Base-by-base conservation (phyloP, 1,140 invertebrate species). In the Bombyx mandarina region DNA sequence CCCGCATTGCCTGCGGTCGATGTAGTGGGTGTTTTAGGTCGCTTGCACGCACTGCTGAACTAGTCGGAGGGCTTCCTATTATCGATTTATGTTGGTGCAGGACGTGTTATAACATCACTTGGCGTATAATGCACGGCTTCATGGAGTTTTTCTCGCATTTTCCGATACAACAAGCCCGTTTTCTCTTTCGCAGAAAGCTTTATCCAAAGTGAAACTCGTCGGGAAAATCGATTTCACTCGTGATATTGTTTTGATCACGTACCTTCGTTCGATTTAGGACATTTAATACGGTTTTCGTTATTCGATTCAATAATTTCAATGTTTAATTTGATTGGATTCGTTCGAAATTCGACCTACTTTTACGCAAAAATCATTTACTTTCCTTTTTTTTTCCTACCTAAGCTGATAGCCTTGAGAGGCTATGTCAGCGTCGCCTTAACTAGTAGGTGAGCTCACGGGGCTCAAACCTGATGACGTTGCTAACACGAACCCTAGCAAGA, bases 41-140 rank as follows among this genome's bases (percentile, higher is more conserved):
- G 83, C 71, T 75, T 75, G 80, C 80, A 85, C 82, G 83, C 83
- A 86, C 83, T 81, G 80, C 77, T 85, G 82, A 86, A 83, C 82
- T 85, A 85, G 73, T 85, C 80, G 80, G 79, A 84, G 81, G 80
- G 80, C 75, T 85, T 84, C 81, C 83, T 84, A 83, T 79, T 83
- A 86, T 86, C 83, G 82, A 85, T 83, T 84, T 78, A 83, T 81
- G 78, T 75, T 83, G 73, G 69, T 76, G 67, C 69, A 73, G 73
- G 70, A 75, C 69, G 72, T 56, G 64, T 74, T 68, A 71, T 57
- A 64, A 67, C 71, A 68, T 69, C 67, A 69, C 70, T 57, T 56
- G 61, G 60, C 52, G 54, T 66, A 72, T 43, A 49, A 18, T 46
- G 71, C 69, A 71, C 62, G 57, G 72, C 78, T 80, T 78, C 68